These are phyloP conservation scores for Drosophila leonis DNA, from an alignment of 2,888 invertebrate genomes.

Conservation along the genomic window DNA sequence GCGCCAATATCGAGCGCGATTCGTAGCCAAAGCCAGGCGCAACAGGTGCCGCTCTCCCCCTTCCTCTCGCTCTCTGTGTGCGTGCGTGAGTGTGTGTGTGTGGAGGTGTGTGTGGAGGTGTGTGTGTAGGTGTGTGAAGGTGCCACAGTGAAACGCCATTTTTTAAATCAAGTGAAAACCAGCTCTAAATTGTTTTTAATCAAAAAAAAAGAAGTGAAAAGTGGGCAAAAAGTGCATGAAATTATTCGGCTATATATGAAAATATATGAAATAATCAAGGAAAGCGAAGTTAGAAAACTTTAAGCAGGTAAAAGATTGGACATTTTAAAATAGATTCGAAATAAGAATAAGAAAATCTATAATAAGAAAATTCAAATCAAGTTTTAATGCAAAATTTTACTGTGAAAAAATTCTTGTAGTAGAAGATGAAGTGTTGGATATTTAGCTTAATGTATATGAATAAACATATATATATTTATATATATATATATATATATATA, in stretches of 20 bases:
- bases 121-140: slow-evolving; percentile 5
- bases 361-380: background rate
- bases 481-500: background rate
- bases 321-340: background rate
- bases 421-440: background rate
- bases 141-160: slow-evolving; percentile 14
- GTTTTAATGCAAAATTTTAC: background rate
- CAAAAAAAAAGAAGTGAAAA: slow-evolving; percentile 1
- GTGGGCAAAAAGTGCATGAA: slow-evolving; percentile 2
- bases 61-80: background rate
- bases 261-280: background rate
- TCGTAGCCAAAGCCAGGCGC: slow-evolving; percentile 42
- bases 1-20: slow-evolving; percentile 50
- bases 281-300: background rate
- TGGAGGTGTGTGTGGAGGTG: background rate
- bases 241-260: background rate
- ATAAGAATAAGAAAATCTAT: background rate
- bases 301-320: slow-evolving; percentile 1
- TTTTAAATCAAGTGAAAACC: slow-evolving; percentile 44
- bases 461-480: background rate
- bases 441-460: no score
- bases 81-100: background rate
- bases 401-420: background rate
- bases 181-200: background rate
- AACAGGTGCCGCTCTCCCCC: slow-evolving; percentile 49